Evolutionary conservation across 2,113 vertebrate genomes (phyloP).

Genomic region (Trogon surrucura): DNA sequence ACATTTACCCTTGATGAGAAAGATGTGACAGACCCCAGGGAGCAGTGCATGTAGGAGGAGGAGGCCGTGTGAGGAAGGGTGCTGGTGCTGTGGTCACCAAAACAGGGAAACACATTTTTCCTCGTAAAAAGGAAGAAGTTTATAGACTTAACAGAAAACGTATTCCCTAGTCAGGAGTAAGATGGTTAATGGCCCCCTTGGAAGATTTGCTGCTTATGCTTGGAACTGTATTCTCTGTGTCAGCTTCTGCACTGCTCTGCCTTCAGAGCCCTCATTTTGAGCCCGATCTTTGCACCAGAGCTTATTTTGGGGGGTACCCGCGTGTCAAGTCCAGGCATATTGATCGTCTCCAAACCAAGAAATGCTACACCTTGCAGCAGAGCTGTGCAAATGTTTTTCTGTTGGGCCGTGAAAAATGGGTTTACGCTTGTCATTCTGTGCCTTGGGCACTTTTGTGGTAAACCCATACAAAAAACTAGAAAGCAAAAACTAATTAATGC

Average conservation of each 20-base stretch:
- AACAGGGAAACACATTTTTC: slow-evolving; percentile 34
- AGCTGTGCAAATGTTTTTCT: neutral
- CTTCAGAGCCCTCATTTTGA: neutral
- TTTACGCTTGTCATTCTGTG: neutral
- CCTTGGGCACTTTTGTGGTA: neutral
- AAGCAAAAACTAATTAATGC: neutral
- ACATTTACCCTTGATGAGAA: neutral
- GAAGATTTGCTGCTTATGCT: neutral
- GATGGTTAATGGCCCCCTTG: neutral
- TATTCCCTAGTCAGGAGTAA: neutral
- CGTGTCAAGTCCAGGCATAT: too few species aligned
- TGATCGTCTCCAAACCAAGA: neutral
- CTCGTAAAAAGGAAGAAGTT: neutral
- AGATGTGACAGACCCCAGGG: neutral
- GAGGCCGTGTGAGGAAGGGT: neutral
- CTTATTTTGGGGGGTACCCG: neutral
- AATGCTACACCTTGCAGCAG: neutral
- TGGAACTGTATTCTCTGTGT: neutral
- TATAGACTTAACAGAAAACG: neutral
- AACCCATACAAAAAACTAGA: neutral
- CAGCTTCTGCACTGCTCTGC: neutral
- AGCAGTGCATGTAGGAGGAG: neutral
- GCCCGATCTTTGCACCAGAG: neutral
- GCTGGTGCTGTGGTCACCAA: neutral
- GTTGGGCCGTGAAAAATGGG: neutral